Base-by-base conservation (phyloP, 2,113 vertebrate species). In the Raja brachyura region DNA sequence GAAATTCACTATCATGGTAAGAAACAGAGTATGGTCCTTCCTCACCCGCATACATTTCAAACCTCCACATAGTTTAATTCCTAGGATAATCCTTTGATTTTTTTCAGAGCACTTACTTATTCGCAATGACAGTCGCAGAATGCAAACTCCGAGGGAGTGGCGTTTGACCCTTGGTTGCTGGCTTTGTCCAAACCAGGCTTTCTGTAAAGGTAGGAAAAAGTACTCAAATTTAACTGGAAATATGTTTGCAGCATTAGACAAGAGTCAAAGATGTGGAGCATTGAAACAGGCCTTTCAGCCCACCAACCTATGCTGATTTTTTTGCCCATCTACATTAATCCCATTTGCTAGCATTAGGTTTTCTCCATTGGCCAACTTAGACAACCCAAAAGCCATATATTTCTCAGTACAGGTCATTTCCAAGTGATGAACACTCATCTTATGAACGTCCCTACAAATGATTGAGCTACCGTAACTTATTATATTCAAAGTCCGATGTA, bases 141-240 rank as follows among this genome's bases (percentile, higher is more conserved):
- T 99, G 99, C 93, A 99, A 97, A 94, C 99, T 99, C 96, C 99
- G 97, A 94, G 98, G 97, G 94, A 98, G 96, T 61, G 99, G 98
- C 0, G 94, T 95, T 81, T 95, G 95, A 83, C 99, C 99, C 94
- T 97, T 97, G 66, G 97, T 97, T 96, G 97, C 96, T 94, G 97
- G 97, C 94, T 94, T 95, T 93, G 97, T 98, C 99, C 98, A 99
- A 78, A 97, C 97, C 98, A 99, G 98, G 66, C 97, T 97, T 95
- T 98, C 98, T 99, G 95, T 93, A 93, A 94, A 93, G 18, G 75
- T 78, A 11, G 66, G 3, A 93, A 93, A 70, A 95, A 22, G 0
- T 2, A 86, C 2, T 48, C 63, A 68, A 78, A 56, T 83, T 93
- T 93, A 66, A 70, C 93, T 93, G 93, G 94, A 94, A 92, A 75